A percentile compares a stretch with the other conserved stretches of the same genome.
Conservation (phyloP, 2,113 vertebrate genomes). For the Echinops telfairi region DNA sequence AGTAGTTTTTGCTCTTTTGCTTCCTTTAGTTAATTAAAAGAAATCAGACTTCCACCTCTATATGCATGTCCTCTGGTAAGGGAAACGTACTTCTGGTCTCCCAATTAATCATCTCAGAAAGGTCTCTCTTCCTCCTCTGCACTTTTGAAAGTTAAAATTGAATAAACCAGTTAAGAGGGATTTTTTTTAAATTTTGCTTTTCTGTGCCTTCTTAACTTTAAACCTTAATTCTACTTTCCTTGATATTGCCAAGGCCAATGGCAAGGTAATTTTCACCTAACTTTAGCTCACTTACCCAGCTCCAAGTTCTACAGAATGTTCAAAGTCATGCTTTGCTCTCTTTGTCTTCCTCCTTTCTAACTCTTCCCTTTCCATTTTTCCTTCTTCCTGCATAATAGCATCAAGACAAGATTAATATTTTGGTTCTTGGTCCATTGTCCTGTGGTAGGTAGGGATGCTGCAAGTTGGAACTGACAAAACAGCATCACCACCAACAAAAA, state of each 20-base stretch:
- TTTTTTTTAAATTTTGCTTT: background rate
- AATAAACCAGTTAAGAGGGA: background rate
- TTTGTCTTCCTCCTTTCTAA: background rate
- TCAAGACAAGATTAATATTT: background rate
- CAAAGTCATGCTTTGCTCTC: background rate
- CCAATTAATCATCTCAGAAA: slow-evolving; percentile 47
- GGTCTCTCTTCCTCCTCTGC: background rate
- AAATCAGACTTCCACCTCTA: background rate
- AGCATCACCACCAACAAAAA: background rate
- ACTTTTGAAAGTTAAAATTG: slow-evolving; percentile 20
- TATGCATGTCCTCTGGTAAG: background rate
- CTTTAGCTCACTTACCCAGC: background rate
- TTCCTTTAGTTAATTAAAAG: slow-evolving; percentile 44
- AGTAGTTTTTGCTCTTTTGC: slow-evolving; percentile 4
- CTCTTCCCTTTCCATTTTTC: background rate
- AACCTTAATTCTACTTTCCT: background rate
- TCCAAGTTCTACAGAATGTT: background rate
- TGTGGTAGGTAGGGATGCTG: background rate
- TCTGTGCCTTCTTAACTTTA: background rate
- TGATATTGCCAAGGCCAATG: too few relatives aligned
- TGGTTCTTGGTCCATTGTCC: background rate
- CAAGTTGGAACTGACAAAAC: background rate
- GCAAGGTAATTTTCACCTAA: background rate
- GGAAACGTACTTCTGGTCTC: slow-evolving; percentile 56
- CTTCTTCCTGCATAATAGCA: slow-evolving; percentile 4